A percentile compares a stretch with the other conserved stretches of the same genome.
These are phyloP conservation scores for Drosophila ercepeae DNA, from an alignment of 1,140 invertebrate genomes.

Conservation along the genomic window DNA sequence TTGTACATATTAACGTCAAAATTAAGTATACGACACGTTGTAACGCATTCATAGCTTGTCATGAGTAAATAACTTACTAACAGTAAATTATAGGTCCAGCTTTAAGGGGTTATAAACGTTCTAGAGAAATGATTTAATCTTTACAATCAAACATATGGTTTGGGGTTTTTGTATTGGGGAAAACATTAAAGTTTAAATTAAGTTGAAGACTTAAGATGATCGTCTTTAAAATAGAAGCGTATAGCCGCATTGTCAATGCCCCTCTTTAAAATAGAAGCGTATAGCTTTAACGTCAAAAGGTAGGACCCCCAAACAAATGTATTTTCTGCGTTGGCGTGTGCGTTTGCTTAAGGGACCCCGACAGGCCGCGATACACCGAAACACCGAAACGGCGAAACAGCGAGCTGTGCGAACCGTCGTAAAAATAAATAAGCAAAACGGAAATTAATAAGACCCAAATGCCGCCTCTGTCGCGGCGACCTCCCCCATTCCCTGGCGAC, in stretches of 20 bases:
- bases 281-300: constrained; percentile 15
- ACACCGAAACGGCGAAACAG: constrained; percentile 2
- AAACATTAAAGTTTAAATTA: too few relatives aligned
- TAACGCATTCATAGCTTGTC: not conserved
- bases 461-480: constrained; percentile 24
- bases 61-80: not conserved
- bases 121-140: too few relatives aligned
- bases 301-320: constrained; percentile 20
- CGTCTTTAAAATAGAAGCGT: not conserved
- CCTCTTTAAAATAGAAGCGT: not conserved
- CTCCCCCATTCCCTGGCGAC: constrained; percentile 22
- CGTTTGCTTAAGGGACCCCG: constrained; percentile 33
- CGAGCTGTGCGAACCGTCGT: constrained; percentile 45
- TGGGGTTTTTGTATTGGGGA: too few relatives aligned
- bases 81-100: not conserved
- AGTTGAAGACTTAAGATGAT: too few relatives aligned
- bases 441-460: constrained; percentile 68
- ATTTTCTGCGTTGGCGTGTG: constrained; percentile 24
- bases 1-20: not conserved
- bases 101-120: not conserved
- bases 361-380: constrained; percentile 17
- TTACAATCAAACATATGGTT: too few relatives aligned
- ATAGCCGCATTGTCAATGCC: constrained; percentile 22
- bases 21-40: constrained; percentile 4
- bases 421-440: constrained; percentile 74